Base-by-base conservation (phyloP, 2,888 invertebrate species). In the Sylvicola cinctus region DNA sequence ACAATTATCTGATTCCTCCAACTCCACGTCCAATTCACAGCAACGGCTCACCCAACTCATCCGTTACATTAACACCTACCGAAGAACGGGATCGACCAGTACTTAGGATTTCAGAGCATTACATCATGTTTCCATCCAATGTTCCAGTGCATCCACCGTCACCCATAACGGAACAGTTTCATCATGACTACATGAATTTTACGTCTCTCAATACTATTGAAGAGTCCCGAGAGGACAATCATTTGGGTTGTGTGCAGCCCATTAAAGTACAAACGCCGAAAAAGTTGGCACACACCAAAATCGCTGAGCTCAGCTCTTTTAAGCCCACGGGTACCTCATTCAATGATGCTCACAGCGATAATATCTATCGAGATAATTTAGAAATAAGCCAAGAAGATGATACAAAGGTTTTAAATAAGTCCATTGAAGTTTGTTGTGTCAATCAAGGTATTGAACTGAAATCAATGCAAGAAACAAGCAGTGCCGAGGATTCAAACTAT, bases 1-100 rank as follows among this genome's bases (percentile, higher is more conserved):
- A 70, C 33, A 70, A 70, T 47, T 70, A 70, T 45, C 50, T 69
- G 45, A 62, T 71, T 29, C 71, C 71, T 25, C 71, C 71, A 16
- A 63, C 70, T n/a, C 70, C 71, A 12, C 58, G 70, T 25, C 70
- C 60, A 2, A 47, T 55, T 2, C 41, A 41, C n/a, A 53, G 8
- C 13, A 13, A 15, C 3, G 5, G 4, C 3, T 13, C 4, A 6
- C 4, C 8, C 27, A 27, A 5, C 27, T 12, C 4, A n/a, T 12
- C 13, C 27, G 13, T 12, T 10, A 4, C 4, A 27, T 27, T 27
- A n/a, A 27, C 27, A 32, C 13, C 8, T 17, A 14, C 14, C 5
- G 8, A 14, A 13, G 16, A 20, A 28, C 33, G 16, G 16, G 23
- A 34, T 30, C 12, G 14, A 16, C 16, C 28, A 20, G 26, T 3